A percentile compares a stretch with the other conserved stretches of the same genome.
Conservation (phyloP, 2,113 vertebrate species). For the Corydoras maculifer region DNA sequence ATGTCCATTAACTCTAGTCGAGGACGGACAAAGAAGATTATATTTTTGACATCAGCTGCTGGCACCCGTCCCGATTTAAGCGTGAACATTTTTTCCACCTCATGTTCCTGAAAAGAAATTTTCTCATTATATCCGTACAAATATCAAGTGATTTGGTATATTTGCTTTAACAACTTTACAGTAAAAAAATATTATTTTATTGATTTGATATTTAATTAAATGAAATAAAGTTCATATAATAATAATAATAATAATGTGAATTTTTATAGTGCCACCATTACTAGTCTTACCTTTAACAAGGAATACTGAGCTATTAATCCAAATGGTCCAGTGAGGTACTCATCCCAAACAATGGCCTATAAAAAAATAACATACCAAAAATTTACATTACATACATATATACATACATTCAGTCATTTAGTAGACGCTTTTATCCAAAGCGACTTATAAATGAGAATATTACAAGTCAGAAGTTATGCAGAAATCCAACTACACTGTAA, state of each 20-base stretch:
- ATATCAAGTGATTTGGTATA: no score
- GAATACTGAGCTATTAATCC: constrained; percentile 96
- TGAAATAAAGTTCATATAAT: no score
- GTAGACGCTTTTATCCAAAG: no score
- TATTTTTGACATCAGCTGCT: constrained; percentile 86
- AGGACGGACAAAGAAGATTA: constrained; percentile 94
- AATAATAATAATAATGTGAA: no score
- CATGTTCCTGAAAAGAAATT: constrained; percentile 77
- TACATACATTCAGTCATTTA: neutral
- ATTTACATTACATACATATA: neutral
- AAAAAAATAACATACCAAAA: neutral
- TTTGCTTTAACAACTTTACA: no score
- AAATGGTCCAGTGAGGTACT: constrained; percentile 92
- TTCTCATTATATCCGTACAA: no score
- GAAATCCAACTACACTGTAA: no score
- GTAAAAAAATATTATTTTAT: no score
- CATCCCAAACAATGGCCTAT: constrained; percentile 98
- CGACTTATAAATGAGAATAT: no score
- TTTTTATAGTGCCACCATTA: neutral
- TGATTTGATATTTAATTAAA: no score
- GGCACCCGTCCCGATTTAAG: constrained; percentile 86
- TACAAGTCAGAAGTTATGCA: no score
- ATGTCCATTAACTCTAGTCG: constrained; percentile 93
- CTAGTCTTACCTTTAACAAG: constrained; percentile 77
- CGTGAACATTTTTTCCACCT: constrained; percentile 99